Percentiles rank a stretch among this genome's conserved stretches.
Evolutionary conservation across 2,113 vertebrate species (phyloP).

Genomic region (Ondatra zibethicus): DNA sequence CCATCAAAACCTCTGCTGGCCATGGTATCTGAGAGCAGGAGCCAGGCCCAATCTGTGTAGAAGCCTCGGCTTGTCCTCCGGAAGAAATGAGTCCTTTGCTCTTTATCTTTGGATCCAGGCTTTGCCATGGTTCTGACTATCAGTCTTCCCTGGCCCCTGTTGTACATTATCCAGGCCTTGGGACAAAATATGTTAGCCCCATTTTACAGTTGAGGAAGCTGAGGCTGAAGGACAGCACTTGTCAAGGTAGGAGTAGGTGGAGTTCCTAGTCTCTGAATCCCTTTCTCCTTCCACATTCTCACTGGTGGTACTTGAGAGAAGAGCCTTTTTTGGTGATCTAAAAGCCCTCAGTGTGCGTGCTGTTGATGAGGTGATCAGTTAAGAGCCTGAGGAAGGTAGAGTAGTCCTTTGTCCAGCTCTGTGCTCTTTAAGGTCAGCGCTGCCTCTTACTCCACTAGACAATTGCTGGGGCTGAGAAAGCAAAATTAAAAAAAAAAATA

Average conservation of each 20-base stretch:
- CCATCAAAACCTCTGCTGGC: not conserved
- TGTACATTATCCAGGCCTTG: not conserved
- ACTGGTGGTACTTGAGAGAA: not conserved
- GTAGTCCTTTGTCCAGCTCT: not conserved
- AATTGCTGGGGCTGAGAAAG: not conserved
- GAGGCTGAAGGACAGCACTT: not conserved
- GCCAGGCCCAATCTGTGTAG: not conserved
- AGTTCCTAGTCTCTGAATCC: not conserved
- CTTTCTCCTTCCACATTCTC: not conserved
- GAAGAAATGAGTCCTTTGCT: not conserved
- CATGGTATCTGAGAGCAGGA: not conserved
- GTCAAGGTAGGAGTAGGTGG: not conserved
- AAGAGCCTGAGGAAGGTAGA: not conserved
- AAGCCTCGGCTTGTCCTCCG: not conserved
- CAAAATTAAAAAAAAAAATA: not conserved
- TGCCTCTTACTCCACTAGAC: not conserved
- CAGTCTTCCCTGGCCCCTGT: not conserved
- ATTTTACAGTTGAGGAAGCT: not conserved
- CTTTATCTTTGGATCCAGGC: not conserved
- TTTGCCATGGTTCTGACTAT: not conserved
- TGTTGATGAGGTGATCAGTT: not conserved
- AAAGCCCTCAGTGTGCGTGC: not conserved
- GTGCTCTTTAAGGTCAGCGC: accelerated
- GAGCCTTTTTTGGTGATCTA: not conserved
- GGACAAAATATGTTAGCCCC: not conserved